Conservation (phyloP, 1,140 invertebrate genomes). For the Piezodorus guildinii region DNA sequence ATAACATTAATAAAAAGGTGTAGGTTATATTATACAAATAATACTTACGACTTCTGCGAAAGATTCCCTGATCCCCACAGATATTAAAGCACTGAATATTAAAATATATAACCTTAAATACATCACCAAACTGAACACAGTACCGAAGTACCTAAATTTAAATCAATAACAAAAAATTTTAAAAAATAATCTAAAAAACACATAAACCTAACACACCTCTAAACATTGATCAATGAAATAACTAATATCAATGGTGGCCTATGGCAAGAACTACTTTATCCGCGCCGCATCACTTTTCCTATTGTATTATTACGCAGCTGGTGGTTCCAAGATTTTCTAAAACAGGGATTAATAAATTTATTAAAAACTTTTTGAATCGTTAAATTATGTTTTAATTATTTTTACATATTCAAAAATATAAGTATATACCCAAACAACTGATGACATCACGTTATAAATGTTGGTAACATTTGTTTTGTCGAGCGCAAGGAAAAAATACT, state of each 20-base stretch:
- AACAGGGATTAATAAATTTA: neutral
- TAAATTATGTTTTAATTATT: neutral
- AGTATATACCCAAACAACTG: too few species aligned
- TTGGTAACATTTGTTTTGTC: too few species aligned
- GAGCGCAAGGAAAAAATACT: too few species aligned
- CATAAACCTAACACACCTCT: constrained; percentile 25
- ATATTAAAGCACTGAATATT: constrained; percentile 25
- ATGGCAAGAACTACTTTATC: constrained; percentile 23
- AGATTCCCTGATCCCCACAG: constrained; percentile 23
- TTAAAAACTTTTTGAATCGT: neutral
- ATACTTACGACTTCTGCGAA: constrained; percentile 25
- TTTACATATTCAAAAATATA: neutral
- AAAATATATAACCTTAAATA: constrained; percentile 26
- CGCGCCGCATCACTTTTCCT: constrained; percentile 6
- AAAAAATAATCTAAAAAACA: constrained; percentile 26
- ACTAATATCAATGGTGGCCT: constrained; percentile 20
- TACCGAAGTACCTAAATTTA: constrained; percentile 24
- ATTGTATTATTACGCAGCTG: constrained; percentile 15
- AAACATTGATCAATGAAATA: constrained; percentile 27
- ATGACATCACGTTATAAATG: too few species aligned
- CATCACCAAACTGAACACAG: constrained; percentile 23
- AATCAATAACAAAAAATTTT: constrained; percentile 23
- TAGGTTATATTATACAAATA: constrained; percentile 11
- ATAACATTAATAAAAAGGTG: neutral
- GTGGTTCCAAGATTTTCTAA: neutral